Conservation (phyloP, 2,797 vertebrate species). For the Ctenosaura bakeri region DNA sequence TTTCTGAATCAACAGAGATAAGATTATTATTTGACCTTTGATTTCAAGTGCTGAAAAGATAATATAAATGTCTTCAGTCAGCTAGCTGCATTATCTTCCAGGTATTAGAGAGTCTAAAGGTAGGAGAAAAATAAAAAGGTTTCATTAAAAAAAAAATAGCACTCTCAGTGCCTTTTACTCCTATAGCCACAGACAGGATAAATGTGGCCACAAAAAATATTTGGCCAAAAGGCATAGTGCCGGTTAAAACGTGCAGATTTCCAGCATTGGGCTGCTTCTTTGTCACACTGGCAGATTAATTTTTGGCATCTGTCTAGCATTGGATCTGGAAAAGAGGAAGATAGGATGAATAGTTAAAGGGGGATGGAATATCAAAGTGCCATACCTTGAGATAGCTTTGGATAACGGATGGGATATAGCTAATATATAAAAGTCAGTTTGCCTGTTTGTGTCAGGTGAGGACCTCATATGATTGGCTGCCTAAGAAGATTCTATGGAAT, state of each 20-base stretch:
- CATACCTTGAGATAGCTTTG: background rate
- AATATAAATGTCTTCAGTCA: background rate
- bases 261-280: conserved; percentile 86
- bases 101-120: conserved; percentile 48
- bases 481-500: too few species aligned
- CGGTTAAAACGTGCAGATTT: conserved; percentile 82
- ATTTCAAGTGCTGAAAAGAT: background rate
- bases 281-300: conserved; percentile 89
- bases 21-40: background rate
- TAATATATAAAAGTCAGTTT: too few species aligned
- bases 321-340: conserved; percentile 80
- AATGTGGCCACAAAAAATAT: conserved; percentile 85
- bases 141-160: conserved; percentile 15
- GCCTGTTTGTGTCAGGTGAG: too few species aligned
- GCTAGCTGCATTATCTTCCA: conserved; percentile 10
- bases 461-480: too few species aligned
- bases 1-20: background rate
- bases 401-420: too few species aligned
- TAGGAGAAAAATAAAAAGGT: conserved; percentile 4
- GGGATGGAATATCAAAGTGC: conserved; percentile 16
- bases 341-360: background rate
- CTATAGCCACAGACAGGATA: conserved; percentile 82
- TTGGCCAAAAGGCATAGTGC: conserved; percentile 84
- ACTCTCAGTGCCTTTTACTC: conserved; percentile 42
- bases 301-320: conserved; percentile 86